Base-by-base conservation (phyloP, 2,113 vertebrate species). In the Psephotus haematonotus region DNA sequence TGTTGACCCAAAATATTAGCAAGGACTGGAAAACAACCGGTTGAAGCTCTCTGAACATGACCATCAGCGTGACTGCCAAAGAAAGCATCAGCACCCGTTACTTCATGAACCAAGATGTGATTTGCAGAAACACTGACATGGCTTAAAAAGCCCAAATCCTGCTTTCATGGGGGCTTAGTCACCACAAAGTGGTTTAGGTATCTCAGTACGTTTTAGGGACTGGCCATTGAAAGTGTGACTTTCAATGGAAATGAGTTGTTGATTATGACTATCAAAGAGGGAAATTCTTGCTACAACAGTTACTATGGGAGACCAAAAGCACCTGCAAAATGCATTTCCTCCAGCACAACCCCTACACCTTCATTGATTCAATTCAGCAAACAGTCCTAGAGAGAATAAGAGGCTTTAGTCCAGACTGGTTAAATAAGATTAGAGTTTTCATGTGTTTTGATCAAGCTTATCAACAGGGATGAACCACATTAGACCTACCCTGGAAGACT, bases 151-250 rank as follows among this genome's bases (percentile, higher is more conserved):
- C 35, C 50, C 46, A 92, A 95, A 90, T 47, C 60, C 82, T 90
- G 43, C 72, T 86, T 95, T 94, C 82, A 92, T 31, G 96, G 46
- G 55, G 71, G 71, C 35, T 92, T 92, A 80, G 47, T 77, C 82
- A 88, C 68, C 18, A 3, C 71, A 50, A 43, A 77, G 71, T 37
- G 64, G 90, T 90, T 74, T 59, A 2, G 10, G 77, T 86, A 91
- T 79, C 91, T 88, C 8, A 6, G 74, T 71, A 57, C 24, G 7
- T 93, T 68, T 37, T 69, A 92, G 43, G 67, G 60, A 33, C 64
- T 60, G 52, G 72, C 33, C 5, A 2, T 27, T 78, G 27, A 27
- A 91, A 93, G 50, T 9, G 29, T 43, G 86, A 2, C 50, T 81
- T 86, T 27, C 64, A 71, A 17, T 84, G 69, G 76, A 94, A 81